Evolutionary conservation across 2,113 vertebrate species (phyloP).

Genomic region (Bostrychus sinensis): DNA sequence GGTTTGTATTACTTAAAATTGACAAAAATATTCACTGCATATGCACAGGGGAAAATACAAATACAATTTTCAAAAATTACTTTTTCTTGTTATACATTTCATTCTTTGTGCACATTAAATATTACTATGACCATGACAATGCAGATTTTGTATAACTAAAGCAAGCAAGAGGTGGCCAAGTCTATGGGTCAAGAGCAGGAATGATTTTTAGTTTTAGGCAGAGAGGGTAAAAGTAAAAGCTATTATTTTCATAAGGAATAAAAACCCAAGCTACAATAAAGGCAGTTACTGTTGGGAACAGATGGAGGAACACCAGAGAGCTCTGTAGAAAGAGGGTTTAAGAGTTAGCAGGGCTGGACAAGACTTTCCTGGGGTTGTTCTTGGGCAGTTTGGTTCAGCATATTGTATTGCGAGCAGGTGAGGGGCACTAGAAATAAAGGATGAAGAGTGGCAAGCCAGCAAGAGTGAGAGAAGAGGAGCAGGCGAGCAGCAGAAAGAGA

Average conservation of each 20-base stretch:
- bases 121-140: conserved; percentile 1
- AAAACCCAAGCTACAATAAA: conserved; percentile 44
- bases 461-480: conserved; percentile 54
- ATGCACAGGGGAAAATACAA: too few relatives aligned
- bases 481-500: conserved; percentile 82
- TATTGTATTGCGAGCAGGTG: conserved; percentile 58
- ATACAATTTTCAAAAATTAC: too few relatives aligned
- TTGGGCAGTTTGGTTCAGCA: conserved; percentile 4
- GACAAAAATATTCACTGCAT: too few relatives aligned
- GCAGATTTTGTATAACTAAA: conserved; percentile 10
- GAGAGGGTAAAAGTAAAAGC: conserved; percentile 24
- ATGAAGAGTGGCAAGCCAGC: conserved; percentile 77
- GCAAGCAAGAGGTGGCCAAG: conserved; percentile 24
- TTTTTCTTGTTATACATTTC: too few relatives aligned
- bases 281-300: conserved; percentile 36
- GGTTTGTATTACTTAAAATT: too few relatives aligned
- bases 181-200: conserved; percentile 4
- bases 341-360: neutral
- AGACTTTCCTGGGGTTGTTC: neutral
- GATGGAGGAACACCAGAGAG: conserved; percentile 27
- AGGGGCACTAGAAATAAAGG: conserved; percentile 74
- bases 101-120: neutral
- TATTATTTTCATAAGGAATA: conserved; percentile 27
- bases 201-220: conserved; percentile 25
- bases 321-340: conserved; percentile 22